Evolutionary conservation across 2,797 vertebrate species (phyloP).

Genomic region (Sitta carolinensis): DNA sequence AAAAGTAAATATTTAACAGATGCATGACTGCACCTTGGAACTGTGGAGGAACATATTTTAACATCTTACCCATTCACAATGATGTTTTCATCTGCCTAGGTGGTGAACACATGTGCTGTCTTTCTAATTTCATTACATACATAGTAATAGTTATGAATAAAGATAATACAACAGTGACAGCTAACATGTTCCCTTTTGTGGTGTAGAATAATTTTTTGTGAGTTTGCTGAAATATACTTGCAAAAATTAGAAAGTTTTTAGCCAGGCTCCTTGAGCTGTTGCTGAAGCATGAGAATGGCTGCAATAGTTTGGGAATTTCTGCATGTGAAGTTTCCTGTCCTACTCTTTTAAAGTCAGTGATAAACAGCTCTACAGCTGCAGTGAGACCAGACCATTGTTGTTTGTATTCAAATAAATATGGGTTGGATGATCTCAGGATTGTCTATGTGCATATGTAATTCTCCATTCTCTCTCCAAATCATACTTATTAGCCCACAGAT

Average conservation of each 20-base stretch:
- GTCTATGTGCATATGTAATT: neutral
- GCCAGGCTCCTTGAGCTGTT: neutral
- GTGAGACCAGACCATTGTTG: neutral
- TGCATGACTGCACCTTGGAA: constrained; percentile 18
- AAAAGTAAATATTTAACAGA: constrained; percentile 55
- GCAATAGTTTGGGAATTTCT: neutral
- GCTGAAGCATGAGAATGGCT: neutral
- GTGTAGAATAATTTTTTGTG: neutral
- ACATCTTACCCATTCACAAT: neutral
- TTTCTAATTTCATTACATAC: constrained; percentile 51
- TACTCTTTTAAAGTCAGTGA: neutral
- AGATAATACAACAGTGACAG: constrained; percentile 31
- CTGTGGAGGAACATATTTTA: neutral
- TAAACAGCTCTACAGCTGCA: neutral
- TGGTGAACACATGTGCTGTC: constrained; percentile 56
- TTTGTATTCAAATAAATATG: neutral
- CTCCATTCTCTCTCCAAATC: neutral
- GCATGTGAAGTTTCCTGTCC: neutral
- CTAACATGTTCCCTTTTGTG: neutral
- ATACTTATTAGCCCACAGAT: neutral
- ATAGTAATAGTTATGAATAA: constrained; percentile 19
- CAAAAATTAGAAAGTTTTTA: neutral
- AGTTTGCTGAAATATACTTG: neutral
- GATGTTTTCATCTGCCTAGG: constrained; percentile 48
- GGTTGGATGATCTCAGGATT: neutral